Evolutionary conservation across 2,888 invertebrate genomes (phyloP).

Genomic region (Myopa testacea): DNA sequence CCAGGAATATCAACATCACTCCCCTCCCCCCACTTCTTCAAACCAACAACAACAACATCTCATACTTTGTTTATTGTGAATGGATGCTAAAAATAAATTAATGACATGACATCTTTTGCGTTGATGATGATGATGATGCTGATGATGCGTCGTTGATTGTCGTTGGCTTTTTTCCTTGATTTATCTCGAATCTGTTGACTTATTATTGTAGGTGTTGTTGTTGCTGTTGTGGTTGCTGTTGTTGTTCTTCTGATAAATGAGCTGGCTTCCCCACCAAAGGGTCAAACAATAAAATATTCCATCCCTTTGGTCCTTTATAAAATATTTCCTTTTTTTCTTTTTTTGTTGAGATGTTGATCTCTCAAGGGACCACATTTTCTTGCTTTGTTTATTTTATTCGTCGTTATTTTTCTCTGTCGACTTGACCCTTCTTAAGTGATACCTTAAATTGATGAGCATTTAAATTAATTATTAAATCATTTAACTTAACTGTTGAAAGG

Average conservation of each 20-base stretch:
- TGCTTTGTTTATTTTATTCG: too few species aligned
- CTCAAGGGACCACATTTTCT: too few species aligned
- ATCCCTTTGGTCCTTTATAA: background rate
- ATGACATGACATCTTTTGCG: conserved; percentile 14
- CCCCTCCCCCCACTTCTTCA: too few species aligned
- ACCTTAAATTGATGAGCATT: too few species aligned
- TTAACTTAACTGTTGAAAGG: too few species aligned
- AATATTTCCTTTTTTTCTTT: too few species aligned
- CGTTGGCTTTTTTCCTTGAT: background rate
- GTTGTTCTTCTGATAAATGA: conserved; percentile 22
- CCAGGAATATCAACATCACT: too few species aligned
- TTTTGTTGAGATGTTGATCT: too few species aligned
- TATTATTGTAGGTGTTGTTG: conserved; percentile 5
- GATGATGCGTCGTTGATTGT: background rate
- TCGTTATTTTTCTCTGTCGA: too few species aligned
- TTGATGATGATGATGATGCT: conserved; percentile 1
- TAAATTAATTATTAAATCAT: too few species aligned
- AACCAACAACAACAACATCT: too few species aligned
- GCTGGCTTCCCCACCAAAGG: conserved; percentile 2
- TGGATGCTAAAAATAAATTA: conserved; percentile 4
- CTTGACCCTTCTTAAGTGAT: too few species aligned
- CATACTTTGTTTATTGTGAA: background rate
- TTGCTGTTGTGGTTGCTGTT: background rate
- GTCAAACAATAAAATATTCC: conserved; percentile 28
- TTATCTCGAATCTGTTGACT: background rate